Conservation (phyloP, 2,113 vertebrate genomes). For the Abramis brama region DNA sequence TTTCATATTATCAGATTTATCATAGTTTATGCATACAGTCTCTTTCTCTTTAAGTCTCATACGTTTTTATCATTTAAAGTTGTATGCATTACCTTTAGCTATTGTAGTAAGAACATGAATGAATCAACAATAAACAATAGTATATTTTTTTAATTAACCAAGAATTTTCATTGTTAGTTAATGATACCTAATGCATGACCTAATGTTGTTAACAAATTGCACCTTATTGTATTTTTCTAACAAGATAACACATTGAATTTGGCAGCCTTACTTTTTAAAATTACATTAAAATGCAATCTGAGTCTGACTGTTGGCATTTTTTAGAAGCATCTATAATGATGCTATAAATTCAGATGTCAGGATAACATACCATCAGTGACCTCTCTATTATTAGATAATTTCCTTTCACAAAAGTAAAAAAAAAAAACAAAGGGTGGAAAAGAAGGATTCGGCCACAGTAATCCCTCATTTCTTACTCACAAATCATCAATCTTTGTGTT, state of each 20-base stretch:
- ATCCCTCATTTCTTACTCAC: conserved; percentile 37
- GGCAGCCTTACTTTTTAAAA: background rate
- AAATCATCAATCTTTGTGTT: conserved; percentile 55
- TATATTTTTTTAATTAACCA: background rate
- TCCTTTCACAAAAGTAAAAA: conserved; percentile 33
- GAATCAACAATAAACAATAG: no score
- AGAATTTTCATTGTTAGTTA: background rate
- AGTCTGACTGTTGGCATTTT: background rate
- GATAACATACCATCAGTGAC: conserved; percentile 11
- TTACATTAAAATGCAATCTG: conserved; percentile 1
- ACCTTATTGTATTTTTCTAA: background rate
- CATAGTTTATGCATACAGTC: background rate
- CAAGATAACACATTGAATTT: background rate
- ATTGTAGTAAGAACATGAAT: background rate
- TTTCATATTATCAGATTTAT: background rate
- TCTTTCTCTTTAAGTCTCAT: background rate
- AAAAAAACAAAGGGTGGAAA: background rate
- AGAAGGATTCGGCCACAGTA: background rate
- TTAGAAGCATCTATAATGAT: background rate
- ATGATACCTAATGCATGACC: background rate
- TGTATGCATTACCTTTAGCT: background rate
- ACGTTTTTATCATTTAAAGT: background rate
- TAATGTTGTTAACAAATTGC: background rate
- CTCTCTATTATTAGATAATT: conserved; percentile 9
- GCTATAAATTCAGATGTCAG: conserved; percentile 12